phyloP scores from a whole-genome alignment of 1,140 invertebrate species.

The Diplogasteroides magnus region DNA sequence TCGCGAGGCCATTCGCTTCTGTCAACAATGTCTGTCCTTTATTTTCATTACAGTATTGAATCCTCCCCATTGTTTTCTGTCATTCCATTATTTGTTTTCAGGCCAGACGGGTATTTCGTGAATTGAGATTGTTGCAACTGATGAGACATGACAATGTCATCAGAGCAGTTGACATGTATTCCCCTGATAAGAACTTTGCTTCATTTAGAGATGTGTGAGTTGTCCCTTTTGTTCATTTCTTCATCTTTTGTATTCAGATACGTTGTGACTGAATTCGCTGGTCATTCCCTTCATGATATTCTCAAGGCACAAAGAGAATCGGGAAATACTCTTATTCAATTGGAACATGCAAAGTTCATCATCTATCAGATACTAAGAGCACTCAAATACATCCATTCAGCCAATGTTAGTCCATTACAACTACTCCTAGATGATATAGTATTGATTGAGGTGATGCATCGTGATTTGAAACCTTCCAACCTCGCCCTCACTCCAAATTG shows the following conservation, averaged over 20 bases:
- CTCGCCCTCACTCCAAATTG: constrained; percentile 43
- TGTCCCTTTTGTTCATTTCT: not conserved
- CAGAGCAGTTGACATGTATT: constrained; percentile 49
- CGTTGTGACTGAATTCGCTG: constrained; percentile 50
- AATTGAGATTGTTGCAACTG: constrained; percentile 47
- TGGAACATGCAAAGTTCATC: constrained; percentile 50
- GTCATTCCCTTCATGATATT: constrained; percentile 39
- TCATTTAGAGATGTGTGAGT: constrained; percentile 48
- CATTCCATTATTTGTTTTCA: constrained; percentile 12
- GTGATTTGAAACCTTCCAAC: constrained; percentile 49
- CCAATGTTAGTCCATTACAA: constrained; percentile 38
- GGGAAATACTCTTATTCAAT: constrained; percentile 29
- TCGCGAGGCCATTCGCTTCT: constrained; percentile 43
- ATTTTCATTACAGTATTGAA: too few relatives aligned
- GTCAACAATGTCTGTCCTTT: too few relatives aligned
- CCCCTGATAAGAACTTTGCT: constrained; percentile 36
- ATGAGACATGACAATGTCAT: constrained; percentile 53
- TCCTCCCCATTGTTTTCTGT: too few relatives aligned
- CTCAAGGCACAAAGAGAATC: constrained; percentile 38
- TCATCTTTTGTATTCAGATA: constrained; percentile 36
- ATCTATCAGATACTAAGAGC: constrained; percentile 50
- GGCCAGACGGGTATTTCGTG: constrained; percentile 48
- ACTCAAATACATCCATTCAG: constrained; percentile 53
- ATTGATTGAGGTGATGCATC: constrained; percentile 48
- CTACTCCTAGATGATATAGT: not conserved